phyloP scores from a whole-genome alignment of 1,140 invertebrate genomes.

The Polypedilum vanderplanki region DNA sequence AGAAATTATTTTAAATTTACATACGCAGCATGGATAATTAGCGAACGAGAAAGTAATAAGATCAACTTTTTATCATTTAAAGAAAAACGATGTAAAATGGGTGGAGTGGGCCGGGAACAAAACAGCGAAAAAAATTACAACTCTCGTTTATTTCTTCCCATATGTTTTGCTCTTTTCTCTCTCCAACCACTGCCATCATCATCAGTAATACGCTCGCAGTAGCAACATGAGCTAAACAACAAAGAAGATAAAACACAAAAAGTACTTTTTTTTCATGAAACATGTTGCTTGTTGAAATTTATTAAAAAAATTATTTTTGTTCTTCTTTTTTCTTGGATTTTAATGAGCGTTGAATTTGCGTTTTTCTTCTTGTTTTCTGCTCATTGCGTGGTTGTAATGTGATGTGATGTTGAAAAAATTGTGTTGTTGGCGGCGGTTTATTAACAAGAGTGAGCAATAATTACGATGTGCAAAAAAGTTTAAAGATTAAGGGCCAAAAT shows the following conservation, averaged over 20 bases:
- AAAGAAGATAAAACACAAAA: not conserved
- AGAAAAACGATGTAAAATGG: too few relatives aligned
- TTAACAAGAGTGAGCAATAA: too few relatives aligned
- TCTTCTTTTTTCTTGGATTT: not conserved
- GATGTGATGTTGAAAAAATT: conserved; percentile 1
- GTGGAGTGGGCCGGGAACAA: not conserved
- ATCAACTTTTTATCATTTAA: too few relatives aligned
- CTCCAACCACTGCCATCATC: not conserved
- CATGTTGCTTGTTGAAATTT: conserved; percentile 18
- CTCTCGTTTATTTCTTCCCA: not conserved
- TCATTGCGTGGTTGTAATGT: not conserved
- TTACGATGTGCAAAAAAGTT: too few relatives aligned
- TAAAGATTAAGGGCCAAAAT: too few relatives aligned
- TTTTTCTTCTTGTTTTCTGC: not conserved
- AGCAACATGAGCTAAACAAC: not conserved
- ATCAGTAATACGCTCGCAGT: not conserved
- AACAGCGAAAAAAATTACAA: not conserved
- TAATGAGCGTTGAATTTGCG: conserved; percentile 16
- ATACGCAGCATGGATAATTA: too few relatives aligned
- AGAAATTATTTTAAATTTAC: too few relatives aligned
- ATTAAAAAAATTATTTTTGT: not conserved
- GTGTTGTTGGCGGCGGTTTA: not conserved
- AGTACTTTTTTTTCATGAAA: not conserved
- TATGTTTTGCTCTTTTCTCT: not conserved
- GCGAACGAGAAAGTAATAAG: too few relatives aligned